Base-by-base conservation (phyloP, 1,140 invertebrate species). In the Acromyrmex heyeri region DNA sequence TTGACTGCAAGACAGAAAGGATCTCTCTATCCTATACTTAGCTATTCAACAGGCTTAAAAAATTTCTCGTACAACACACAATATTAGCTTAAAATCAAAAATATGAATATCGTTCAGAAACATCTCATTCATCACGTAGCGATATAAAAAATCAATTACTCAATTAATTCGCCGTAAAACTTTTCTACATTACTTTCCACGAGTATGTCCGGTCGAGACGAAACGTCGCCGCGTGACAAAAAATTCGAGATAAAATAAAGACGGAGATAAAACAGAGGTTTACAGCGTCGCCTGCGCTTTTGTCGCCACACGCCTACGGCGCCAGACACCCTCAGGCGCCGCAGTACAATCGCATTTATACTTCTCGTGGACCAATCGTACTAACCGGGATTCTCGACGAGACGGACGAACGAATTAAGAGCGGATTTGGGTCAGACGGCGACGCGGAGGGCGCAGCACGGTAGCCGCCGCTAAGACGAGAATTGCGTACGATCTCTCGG, bases 361-460 rank as follows among this genome's bases (percentile, higher is more conserved):
- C 38, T 27, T 16, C 12, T 30, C 34, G 21, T 55, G 48, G 48
- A 27, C 5, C 8, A 8, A 64, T 21, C 24, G 24, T 62, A 1
- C 48, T 34, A 53, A 10, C 44, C 78, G 78, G 79, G 55, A 67
- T 38, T 24, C 27, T 48, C 30, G 50, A 16, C 44, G 75, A 69
- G 55, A 61, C 55, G 55, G 38, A 44, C 38, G 38, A 44, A 50
- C 62, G 79, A 75, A 83, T 61, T 34, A 50, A 75, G 72, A 62
- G 38, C 30, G 38, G 69, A 83, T 83, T 83, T 83, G 69, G 79
- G 79, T 83, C 79, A 83, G 79, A 81, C 77, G 61, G 76, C 48
- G 44, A 81, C 24, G 38, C 18, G 34, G 30, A 48, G 38, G 48
- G 27, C 61, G 59, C 38, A 44, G 57, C 73, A 57, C 61, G 61